phyloP scores from a whole-genome alignment of 2,113 vertebrate species.

The Casuarius casuarius region DNA sequence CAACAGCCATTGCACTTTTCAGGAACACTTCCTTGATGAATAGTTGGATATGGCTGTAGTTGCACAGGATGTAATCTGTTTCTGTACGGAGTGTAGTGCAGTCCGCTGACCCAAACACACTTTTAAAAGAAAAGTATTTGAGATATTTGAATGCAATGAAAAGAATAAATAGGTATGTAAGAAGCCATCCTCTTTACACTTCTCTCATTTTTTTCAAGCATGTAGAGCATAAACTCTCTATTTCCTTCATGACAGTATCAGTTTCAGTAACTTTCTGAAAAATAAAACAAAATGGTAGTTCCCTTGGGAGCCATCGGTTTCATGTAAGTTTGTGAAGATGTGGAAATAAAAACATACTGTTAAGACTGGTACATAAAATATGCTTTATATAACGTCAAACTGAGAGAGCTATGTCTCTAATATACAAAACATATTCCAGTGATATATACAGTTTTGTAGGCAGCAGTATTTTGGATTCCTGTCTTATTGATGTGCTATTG shows the following conservation, averaged over 20 bases:
- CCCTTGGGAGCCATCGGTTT: not conserved
- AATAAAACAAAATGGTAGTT: slow-evolving; percentile 12
- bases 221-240: not conserved
- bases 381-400: not conserved
- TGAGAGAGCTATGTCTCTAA: not conserved
- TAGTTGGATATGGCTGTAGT: not conserved
- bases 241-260: not conserved
- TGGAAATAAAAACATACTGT: not conserved
- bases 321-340: not conserved
- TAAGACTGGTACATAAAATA: not conserved
- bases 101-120: not conserved
- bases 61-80: rapidly evolving
- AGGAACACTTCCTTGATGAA: not conserved
- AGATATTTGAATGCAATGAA: not conserved
- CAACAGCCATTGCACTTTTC: not conserved
- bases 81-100: not conserved
- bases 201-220: not conserved
- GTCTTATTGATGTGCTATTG: not conserved
- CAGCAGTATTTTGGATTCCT: not conserved
- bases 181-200: not conserved
- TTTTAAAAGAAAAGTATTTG: not conserved
- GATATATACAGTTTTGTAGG: not conserved
- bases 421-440: not conserved
- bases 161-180: not conserved
- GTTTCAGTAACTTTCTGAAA: not conserved